phyloP scores from a whole-genome alignment of 2,888 invertebrate species.

The Apamea epomidion region DNA sequence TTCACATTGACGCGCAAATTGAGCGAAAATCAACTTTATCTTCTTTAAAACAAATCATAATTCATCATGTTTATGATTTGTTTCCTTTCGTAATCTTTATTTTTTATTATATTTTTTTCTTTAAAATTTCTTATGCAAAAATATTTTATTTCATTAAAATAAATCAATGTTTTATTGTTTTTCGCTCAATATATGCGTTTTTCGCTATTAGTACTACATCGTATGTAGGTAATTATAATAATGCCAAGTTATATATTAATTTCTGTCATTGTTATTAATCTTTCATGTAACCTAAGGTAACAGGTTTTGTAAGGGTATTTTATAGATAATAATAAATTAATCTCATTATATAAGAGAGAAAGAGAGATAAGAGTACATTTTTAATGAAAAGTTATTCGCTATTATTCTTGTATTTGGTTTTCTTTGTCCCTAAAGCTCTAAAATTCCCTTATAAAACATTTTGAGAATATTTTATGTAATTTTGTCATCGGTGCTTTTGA shows the following conservation, averaged over 20 bases:
- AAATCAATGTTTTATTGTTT: not conserved
- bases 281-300: not conserved
- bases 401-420: not conserved
- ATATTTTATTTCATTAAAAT: not conserved
- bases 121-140: not conserved
- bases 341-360: too few species aligned
- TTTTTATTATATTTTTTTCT: not conserved
- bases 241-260: slow-evolving; percentile 8
- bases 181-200: slow-evolving; percentile 23
- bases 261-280: slow-evolving; percentile 14
- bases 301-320: slow-evolving; percentile 20
- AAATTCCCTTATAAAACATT: slow-evolving; percentile 23
- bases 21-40: not conserved
- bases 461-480: slow-evolving; percentile 43
- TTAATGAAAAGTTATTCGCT: not conserved
- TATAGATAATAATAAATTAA: not conserved
- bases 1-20: slow-evolving; percentile 1
- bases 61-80: not conserved
- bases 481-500: slow-evolving; percentile 62
- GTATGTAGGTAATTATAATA: not conserved
- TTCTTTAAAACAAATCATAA: not conserved
- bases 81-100: not conserved
- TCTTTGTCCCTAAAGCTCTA: not conserved
- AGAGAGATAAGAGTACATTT: not conserved
- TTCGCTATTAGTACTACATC: not conserved